Evolutionary conservation across 2,888 invertebrate genomes (phyloP), one percentile per base, ranked within the genome.

Genomic region (Stenichneumon culpator): DNA sequence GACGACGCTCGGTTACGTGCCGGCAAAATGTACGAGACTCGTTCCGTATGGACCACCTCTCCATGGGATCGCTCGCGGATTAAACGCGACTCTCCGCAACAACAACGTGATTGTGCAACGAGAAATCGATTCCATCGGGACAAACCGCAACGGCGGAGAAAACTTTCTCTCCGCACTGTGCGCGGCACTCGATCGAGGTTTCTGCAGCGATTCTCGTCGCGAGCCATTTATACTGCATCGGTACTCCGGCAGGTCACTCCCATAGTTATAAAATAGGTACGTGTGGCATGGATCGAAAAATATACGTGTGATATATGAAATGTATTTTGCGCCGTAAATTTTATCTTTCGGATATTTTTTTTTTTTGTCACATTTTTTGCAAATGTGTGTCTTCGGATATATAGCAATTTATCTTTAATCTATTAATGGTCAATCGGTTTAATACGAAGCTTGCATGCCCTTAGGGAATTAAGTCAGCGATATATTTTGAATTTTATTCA

Each of bases 121-220:
- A 54, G 82, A 78, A 79, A 84, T 82, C 86, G 86, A 80, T 86
- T 86, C 82, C 60, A 44, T 22, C 65, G 70, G 75, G 68, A 77
- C 60, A 80, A 75, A 79, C 79, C 82, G 75, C 60, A 70, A 65
- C 79, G 60, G 52, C 60, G 50, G 77, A 77, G 82, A 54, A 72
- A 85, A 85, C 85, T 82, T 85, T 82, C 82, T 85, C 82, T 78
- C 72, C 19, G 81, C 54, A 25, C 22, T 1, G 57, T 22, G 25
- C 25, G 57, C 57, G 72, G 52, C 75, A 65, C 78, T 65, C 65
- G 74, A 65, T 39, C 54, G 65, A 19, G 50, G 65, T 75, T 74
- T 84, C 74, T 32, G 47, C 44, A 69, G 19, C 63, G 60, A 68
- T 50, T 52, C 60, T 78, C 39, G 70, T 16, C 14, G 44, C 44